These are phyloP conservation scores for Semaprochilodus insignis DNA, from an alignment of 2,797 vertebrate species.

Conservation along the genomic window DNA sequence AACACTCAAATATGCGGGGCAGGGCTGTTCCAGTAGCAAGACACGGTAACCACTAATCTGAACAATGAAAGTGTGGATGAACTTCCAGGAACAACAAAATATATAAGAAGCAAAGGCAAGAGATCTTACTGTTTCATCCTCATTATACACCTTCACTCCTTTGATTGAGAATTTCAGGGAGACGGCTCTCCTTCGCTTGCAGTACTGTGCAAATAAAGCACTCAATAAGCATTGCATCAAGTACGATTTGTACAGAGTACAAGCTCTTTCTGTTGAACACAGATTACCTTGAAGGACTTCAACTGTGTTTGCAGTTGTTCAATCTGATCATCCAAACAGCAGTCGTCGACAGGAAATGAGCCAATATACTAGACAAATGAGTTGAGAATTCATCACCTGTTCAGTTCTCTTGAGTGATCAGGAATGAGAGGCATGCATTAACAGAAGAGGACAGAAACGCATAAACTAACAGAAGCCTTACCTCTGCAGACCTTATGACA, in stretches of 20 bases:
- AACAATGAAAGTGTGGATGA: not conserved
- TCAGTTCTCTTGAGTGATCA: not conserved
- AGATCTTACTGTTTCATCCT: conserved; percentile 84
- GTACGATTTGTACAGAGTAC: not conserved
- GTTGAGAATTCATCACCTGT: not conserved
- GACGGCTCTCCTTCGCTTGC: conserved; percentile 78
- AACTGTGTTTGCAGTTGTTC: conserved; percentile 84
- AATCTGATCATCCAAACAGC: conserved; percentile 84
- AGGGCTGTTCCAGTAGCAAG: not conserved
- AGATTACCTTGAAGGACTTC: conserved; percentile 80
- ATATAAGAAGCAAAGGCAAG: not conserved
- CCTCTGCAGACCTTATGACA: conserved; percentile 82
- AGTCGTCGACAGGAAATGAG: conserved; percentile 89
- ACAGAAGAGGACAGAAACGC: not conserved
- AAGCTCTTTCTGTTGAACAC: not conserved
- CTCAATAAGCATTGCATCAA: not conserved
- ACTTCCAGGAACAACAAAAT: not conserved
- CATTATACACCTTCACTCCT: conserved; percentile 91
- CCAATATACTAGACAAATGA: conserved; percentile 85
- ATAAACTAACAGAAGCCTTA: conserved; percentile 47
- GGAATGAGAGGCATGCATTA: not conserved
- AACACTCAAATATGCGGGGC: not conserved
- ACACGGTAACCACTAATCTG: not conserved
- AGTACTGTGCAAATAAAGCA: conserved; percentile 72
- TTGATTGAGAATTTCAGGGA: conserved; percentile 90